Percentiles rank a stretch among this genome's conserved stretches.
Evolutionary conservation across 2,113 vertebrate species (phyloP).

Genomic region (Cyphomyrus plagiostoma): DNA sequence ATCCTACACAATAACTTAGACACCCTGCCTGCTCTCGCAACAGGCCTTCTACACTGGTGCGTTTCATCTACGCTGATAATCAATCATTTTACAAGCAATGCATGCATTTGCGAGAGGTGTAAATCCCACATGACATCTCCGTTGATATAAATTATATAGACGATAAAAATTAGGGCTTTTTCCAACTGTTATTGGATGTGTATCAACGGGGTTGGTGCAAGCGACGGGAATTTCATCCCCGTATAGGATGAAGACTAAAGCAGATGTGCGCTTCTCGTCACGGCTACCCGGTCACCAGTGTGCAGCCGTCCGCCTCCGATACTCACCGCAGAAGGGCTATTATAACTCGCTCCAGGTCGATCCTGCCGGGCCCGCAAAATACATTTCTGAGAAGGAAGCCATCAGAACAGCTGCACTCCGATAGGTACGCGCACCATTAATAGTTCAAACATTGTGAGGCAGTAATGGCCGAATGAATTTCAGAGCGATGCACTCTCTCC

Average conservation of each 20-base stretch:
- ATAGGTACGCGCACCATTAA: background rate
- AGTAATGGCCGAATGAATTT: background rate
- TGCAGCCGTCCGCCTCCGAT: background rate
- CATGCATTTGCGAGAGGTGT: background rate
- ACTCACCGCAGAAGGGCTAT: constrained; percentile 7
- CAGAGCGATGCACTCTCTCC: background rate
- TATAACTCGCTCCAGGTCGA: constrained; percentile 8
- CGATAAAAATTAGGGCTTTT: background rate
- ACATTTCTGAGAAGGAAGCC: background rate
- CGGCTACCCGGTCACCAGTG: background rate
- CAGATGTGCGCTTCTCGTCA: constrained; percentile 11
- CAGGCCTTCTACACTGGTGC: background rate
- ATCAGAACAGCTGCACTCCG: background rate
- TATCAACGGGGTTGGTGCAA: background rate
- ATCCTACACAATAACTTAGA: background rate
- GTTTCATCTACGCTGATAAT: background rate
- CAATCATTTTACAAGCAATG: background rate
- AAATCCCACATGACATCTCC: background rate
- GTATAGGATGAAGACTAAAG: constrained; percentile 8
- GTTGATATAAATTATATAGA: background rate
- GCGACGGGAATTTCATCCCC: background rate
- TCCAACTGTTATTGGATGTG: background rate
- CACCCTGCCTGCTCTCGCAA: background rate
- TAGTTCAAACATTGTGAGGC: background rate
- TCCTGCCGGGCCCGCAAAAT: background rate